Conservation (phyloP, 2,888 invertebrate species). For the Agonopterix heracliana region DNA sequence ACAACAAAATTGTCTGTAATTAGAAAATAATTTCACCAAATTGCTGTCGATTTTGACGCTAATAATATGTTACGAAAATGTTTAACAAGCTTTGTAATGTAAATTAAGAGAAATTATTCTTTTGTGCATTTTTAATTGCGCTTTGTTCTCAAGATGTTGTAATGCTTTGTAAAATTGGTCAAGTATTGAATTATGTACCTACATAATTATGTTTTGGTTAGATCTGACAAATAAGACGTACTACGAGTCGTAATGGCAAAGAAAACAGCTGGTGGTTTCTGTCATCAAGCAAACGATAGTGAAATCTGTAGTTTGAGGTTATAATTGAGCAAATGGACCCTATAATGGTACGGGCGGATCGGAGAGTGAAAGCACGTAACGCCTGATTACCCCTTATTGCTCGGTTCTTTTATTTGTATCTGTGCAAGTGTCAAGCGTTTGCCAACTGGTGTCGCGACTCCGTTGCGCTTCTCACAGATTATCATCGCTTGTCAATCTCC, state of each 20-base stretch:
- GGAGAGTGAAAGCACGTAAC: constrained; percentile 63
- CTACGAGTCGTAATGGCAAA: too few species aligned
- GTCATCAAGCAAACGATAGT: constrained; percentile 14
- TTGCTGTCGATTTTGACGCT: constrained; percentile 23
- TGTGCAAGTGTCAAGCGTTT: constrained; percentile 47
- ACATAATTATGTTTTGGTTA: too few species aligned
- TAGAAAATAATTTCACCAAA: constrained; percentile 16
- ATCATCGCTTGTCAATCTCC: constrained; percentile 21
- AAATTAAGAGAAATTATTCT: constrained; percentile 3
- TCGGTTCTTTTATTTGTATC: constrained; percentile 33
- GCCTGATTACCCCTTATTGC: constrained; percentile 47
- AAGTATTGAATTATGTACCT: too few species aligned
- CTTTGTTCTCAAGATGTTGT: constrained; percentile 7
- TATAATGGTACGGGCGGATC: constrained; percentile 31
- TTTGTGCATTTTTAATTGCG: constrained; percentile 3
- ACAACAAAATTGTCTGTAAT: constrained; percentile 16
- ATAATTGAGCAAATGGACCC: constrained; percentile 30
- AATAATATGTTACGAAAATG: constrained; percentile 24
- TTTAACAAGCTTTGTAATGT: neutral
- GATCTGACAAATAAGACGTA: too few species aligned
- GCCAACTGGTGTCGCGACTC: constrained; percentile 32
- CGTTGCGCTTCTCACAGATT: constrained; percentile 32
- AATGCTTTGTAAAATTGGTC: neutral
- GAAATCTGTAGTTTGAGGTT: constrained; percentile 20
- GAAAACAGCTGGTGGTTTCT: neutral